These are phyloP conservation scores for Saccopteryx leptura DNA, from an alignment of 2,113 vertebrate genomes.

Conservation along the genomic window DNA sequence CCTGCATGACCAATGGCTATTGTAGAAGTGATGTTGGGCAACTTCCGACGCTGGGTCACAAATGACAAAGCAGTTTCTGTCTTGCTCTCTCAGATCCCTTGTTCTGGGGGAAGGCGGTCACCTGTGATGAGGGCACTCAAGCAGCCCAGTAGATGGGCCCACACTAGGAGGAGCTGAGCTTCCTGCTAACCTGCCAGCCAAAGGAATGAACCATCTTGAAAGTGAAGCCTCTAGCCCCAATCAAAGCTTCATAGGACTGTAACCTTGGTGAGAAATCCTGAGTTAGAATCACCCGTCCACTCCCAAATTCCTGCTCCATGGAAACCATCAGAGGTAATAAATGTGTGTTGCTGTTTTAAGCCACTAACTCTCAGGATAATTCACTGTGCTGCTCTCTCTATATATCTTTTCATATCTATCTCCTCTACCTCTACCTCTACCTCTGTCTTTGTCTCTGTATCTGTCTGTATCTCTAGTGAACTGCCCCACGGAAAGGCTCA, in stretches of 20 bases:
- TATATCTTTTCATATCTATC: neutral
- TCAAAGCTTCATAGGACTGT: neutral
- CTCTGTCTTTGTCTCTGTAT: neutral
- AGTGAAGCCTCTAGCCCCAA: neutral
- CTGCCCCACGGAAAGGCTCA: neutral
- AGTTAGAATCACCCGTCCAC: neutral
- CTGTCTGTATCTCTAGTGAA: neutral
- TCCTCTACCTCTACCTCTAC: neutral
- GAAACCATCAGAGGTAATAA: neutral
- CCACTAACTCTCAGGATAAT: neutral
- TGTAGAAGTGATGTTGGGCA: neutral
- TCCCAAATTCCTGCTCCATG: neutral
- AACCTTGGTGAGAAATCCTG: neutral
- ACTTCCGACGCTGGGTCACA: neutral
- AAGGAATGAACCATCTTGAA: neutral
- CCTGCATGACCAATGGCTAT: neutral
- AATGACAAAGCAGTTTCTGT: neutral
- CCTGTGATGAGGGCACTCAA: neutral
- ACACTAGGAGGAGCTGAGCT: neutral
- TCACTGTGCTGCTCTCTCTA: neutral
- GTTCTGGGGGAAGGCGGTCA: neutral
- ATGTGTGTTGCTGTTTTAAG: neutral
- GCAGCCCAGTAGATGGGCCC: neutral
- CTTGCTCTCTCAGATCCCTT: neutral
- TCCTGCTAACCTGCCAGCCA: neutral